Percentiles rank a stretch among this genome's conserved stretches.
These are phyloP conservation scores for Drosophila incognita DNA, from an alignment of 2,888 invertebrate genomes.

Conservation along the genomic window DNA sequence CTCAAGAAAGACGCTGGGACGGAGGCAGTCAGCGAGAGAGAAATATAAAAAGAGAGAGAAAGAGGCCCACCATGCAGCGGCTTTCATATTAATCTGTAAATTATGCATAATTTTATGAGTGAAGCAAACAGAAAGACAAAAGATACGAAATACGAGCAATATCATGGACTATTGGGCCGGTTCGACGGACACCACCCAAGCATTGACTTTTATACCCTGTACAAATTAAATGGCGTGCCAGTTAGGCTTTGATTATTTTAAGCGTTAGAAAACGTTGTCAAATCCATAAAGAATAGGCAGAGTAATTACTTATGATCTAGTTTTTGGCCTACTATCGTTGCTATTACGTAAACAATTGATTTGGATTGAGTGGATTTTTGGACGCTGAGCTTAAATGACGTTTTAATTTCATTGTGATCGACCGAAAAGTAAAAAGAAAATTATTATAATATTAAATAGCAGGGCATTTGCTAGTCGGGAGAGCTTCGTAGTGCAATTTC, in stretches of 20 bases:
- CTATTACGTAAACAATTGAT: too few relatives aligned
- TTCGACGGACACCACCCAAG: constrained; percentile 50
- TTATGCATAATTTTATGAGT: constrained; percentile 77
- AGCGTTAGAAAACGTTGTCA: neutral
- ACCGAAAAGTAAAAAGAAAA: neutral
- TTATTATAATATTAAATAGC: neutral
- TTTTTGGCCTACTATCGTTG: neutral
- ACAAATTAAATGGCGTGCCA: too few relatives aligned
- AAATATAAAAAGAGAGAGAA: neutral
- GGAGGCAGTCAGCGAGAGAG: neutral
- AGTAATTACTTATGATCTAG: neutral
- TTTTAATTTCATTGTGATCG: neutral
- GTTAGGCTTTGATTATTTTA: neutral
- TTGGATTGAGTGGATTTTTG: neutral
- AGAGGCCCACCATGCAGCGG: constrained; percentile 64
- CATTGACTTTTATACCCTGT: constrained; percentile 17
- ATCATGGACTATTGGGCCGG: constrained; percentile 35
- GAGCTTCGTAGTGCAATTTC: neutral
- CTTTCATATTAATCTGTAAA: constrained; percentile 69
- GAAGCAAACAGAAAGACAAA: constrained; percentile 46
- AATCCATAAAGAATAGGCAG: neutral
- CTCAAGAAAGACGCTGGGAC: constrained; percentile 27
- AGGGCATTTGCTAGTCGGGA: neutral
- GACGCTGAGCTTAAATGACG: neutral
- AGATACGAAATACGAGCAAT: constrained; percentile 50